These are phyloP conservation scores for Odontocolon sp. DNA, from an alignment of 2,888 invertebrate species.

Conservation along the genomic window DNA sequence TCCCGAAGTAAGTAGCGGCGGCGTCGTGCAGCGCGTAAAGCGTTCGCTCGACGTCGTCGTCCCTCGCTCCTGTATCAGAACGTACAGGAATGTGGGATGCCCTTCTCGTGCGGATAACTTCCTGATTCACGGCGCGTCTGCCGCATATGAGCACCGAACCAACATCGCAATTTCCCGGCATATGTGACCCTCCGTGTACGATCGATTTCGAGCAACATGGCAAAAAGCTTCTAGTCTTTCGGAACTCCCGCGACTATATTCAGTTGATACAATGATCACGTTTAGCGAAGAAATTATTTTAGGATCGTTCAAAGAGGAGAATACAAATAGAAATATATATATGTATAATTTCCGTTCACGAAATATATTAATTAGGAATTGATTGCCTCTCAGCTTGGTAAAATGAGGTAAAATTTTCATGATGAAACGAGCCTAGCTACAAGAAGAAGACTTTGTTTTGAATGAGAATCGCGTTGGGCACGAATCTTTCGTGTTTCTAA, in stretches of 20 bases:
- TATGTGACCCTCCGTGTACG: constrained; percentile 15
- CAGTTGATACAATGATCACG: background rate
- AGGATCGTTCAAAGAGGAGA: too few relatives aligned
- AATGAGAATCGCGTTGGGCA: too few relatives aligned
- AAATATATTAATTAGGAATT: too few relatives aligned
- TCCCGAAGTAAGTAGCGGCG: background rate
- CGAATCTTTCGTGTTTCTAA: too few relatives aligned
- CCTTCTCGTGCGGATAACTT: constrained; percentile 63
- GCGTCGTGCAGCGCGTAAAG: constrained; percentile 8
- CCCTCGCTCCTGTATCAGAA: background rate
- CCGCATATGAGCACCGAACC: constrained; percentile 76
- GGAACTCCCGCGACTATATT: background rate
- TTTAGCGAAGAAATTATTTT: too few relatives aligned
- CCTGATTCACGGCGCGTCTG: constrained; percentile 74
- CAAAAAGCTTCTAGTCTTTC: background rate
- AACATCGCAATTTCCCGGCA: constrained; percentile 62
- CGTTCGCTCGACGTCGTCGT: background rate
- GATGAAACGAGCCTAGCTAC: too few relatives aligned
- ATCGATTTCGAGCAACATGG: background rate
- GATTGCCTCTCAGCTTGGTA: too few relatives aligned
- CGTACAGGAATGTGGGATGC: constrained; percentile 45
- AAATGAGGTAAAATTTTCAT: too few relatives aligned
- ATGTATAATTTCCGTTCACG: too few relatives aligned
- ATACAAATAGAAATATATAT: too few relatives aligned
- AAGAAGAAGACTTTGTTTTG: too few relatives aligned